Conservation (phyloP, 2,888 invertebrate genomes). For the Macroteleia sp. region DNA sequence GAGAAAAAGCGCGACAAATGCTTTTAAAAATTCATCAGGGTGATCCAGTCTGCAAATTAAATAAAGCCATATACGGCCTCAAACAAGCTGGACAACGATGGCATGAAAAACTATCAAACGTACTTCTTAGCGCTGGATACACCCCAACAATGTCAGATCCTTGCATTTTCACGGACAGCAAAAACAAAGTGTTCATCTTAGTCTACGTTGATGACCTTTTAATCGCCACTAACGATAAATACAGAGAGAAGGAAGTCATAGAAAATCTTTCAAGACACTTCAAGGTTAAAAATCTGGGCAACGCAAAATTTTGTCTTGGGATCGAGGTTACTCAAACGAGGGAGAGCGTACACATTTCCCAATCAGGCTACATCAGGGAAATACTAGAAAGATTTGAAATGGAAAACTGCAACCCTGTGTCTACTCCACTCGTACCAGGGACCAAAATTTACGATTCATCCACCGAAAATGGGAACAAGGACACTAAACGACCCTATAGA, state of each 20-base stretch:
- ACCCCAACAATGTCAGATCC: background rate
- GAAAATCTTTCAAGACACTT: background rate
- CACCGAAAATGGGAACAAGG: no score
- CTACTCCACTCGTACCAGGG: background rate
- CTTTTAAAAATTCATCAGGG: constrained; percentile 1
- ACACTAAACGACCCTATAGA: background rate
- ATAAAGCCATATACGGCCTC: constrained; percentile 16
- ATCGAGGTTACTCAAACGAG: background rate
- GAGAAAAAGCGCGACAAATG: background rate
- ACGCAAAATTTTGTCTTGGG: constrained; percentile 2
- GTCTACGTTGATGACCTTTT: constrained; percentile 24
- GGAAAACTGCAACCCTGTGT: constrained; percentile 7
- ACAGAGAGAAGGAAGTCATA: background rate
- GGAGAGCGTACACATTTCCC: background rate
- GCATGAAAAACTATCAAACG: background rate
- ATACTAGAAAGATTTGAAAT: constrained; percentile 6
- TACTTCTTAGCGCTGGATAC: background rate
- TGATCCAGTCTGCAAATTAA: constrained; percentile 11
- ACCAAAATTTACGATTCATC: background rate
- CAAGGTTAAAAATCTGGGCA: constrained; percentile 3
- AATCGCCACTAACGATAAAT: background rate
- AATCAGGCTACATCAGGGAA: constrained; percentile 1
- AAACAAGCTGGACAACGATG: constrained; percentile 26
- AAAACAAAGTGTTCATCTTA: background rate
- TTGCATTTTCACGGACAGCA: constrained; percentile 4